phyloP scores from a whole-genome alignment of 1,140 invertebrate species.

The Sarcophaga bullata region DNA sequence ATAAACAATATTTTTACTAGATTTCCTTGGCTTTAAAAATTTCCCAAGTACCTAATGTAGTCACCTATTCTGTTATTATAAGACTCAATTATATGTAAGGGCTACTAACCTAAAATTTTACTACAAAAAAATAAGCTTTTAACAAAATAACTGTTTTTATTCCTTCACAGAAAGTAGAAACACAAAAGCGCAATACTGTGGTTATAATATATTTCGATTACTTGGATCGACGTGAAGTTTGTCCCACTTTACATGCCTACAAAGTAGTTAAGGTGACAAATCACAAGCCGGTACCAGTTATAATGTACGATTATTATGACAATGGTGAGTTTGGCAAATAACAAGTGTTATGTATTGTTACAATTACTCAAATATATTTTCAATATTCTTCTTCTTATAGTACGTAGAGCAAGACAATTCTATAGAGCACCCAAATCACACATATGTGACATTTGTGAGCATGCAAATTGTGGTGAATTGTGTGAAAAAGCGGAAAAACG shows the following conservation, averaged over 20 bases:
- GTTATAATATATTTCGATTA: slow-evolving; percentile 89
- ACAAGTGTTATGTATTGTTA: background rate
- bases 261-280: slow-evolving; percentile 86
- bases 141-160: background rate
- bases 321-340: slow-evolving; percentile 74
- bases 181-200: slow-evolving; percentile 78
- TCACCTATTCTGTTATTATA: too few relatives aligned
- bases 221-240: slow-evolving; percentile 78
- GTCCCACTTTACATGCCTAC: slow-evolving; percentile 86
- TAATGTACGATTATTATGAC: slow-evolving; percentile 93
- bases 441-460: slow-evolving; percentile 82
- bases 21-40: too few relatives aligned
- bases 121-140: slow-evolving; percentile 6
- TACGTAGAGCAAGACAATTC: slow-evolving; percentile 78
- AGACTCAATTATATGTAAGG: background rate
- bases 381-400: slow-evolving; percentile 62
- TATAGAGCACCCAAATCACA: slow-evolving; percentile 77
- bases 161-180: slow-evolving; percentile 73
- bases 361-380: background rate
- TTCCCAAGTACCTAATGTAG: too few relatives aligned
- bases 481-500: slow-evolving; percentile 66
- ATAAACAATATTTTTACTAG: too few relatives aligned
- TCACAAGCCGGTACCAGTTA: slow-evolving; percentile 84
- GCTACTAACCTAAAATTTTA: background rate
- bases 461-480: slow-evolving; percentile 72